Evolutionary conservation across 2,888 invertebrate species (phyloP).

Genomic region (Ypsolopha sequella): DNA sequence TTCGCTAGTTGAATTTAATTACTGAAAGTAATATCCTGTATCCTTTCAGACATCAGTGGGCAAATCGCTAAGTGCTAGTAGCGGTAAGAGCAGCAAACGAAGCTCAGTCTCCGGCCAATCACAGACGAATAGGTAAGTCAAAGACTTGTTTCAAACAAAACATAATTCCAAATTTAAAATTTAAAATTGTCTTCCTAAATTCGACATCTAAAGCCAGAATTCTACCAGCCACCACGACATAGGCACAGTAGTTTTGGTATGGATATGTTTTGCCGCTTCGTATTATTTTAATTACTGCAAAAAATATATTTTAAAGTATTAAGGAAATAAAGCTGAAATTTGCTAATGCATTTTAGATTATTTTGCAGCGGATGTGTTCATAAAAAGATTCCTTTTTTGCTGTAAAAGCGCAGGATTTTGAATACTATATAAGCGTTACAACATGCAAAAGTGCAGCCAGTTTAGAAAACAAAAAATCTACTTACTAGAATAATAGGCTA

Average conservation of each 20-base stretch:
- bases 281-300: constrained; percentile 41
- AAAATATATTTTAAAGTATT: constrained; percentile 1
- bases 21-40: no score
- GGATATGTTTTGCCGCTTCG: constrained; percentile 64
- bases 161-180: no score
- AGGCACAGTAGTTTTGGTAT: constrained; percentile 28
- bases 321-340: constrained; percentile 4
- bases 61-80: constrained; percentile 54
- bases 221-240: constrained; percentile 15
- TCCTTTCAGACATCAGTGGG: constrained; percentile 52
- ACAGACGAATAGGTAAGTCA: constrained; percentile 56
- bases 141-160: no score
- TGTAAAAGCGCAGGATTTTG: no score
- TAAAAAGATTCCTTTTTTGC: no score
- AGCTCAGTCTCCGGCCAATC: constrained; percentile 62
- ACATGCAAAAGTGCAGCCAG: no score
- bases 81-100: constrained; percentile 59
- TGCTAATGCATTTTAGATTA: constrained; percentile 54
- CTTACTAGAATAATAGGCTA: no score
- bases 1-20: no score
- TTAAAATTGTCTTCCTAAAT: background rate
- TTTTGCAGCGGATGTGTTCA: constrained; percentile 29
- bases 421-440: no score
- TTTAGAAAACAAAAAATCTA: no score
- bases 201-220: constrained; percentile 1